Evolutionary conservation across 2,888 invertebrate species (phyloP), one percentile per base, ranked within the genome.

Genomic region (Nudaria mundana): DNA sequence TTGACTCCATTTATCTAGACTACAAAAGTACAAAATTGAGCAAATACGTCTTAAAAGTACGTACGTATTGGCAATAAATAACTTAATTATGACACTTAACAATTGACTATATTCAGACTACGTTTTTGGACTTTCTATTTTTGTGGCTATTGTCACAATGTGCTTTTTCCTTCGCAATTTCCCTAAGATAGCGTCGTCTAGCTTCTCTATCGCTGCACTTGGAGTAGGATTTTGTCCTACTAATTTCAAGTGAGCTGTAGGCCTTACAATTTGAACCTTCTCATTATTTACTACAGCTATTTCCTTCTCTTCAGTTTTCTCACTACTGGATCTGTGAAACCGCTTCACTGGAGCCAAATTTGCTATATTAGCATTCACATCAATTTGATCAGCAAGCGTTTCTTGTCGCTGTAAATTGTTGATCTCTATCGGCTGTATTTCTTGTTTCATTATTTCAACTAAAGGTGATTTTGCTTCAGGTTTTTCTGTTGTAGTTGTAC

Each of bases 301-400:
- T 59, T 86, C 83, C 59, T 67, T 75, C 0, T 68, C 63, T 33
- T 66, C 61, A 35, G 42, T 36, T 37, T 56, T 74, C 56, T 88
- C 87, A 3, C 76, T 78, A 37, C 87, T 87, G 2, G 88, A 87
- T 66, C 87, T 73, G 20, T 86, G 80, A 50, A 86, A 77, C 37
- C 87, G 66, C 59, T 63, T 76, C 0, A 83, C 66, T 32, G 84
- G 77, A 1, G 76, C 67, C 10, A 58, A 52, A 31, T 66, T 59
- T 45, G 72, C 59, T 5, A 58, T 48, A 6, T 70, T 54, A 12
- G 78, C 74, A 37, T 74, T 66, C 44, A 71, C 44, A 42, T 81
- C 81, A 15, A 83, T 56, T 55, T 80, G 74, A 38, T 85, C 84
- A 6, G 67, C 71, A 23, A 84, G 47, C 38, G 56, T 78, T 48